phyloP scores from a whole-genome alignment of 2,888 invertebrate species.

The Amblyjoppa proteus region DNA sequence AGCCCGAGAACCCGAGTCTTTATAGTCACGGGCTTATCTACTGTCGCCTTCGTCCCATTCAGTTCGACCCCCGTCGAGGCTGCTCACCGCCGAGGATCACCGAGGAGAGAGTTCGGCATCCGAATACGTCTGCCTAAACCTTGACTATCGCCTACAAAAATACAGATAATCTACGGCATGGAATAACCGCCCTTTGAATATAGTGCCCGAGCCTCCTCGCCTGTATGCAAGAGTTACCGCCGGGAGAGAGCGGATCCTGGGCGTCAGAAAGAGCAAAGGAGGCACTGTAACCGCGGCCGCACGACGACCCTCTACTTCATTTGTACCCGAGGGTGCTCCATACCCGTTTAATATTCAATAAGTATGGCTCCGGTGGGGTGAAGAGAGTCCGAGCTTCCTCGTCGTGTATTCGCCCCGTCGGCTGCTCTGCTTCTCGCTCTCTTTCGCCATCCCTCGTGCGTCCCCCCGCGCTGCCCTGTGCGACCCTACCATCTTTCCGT shows the following conservation, averaged over 20 bases:
- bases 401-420: conserved; percentile 35
- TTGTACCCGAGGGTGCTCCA: conserved; percentile 69
- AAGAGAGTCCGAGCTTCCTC: conserved; percentile 56
- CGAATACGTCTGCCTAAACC: too few relatives aligned
- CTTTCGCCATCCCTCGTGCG: conserved; percentile 18
- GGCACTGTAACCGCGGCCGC: conserved; percentile 49
- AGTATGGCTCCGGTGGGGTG: conserved; percentile 60
- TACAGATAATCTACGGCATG: conserved; percentile 1
- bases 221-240: background rate
- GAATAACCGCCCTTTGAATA: background rate
- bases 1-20: background rate
- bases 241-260: conserved; percentile 4
- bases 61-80: conserved; percentile 28
- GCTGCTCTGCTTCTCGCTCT: conserved; percentile 27
- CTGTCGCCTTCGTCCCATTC: conserved; percentile 15
- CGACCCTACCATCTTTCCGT: background rate
- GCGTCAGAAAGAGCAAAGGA: conserved; percentile 63
- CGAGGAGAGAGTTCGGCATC: too few relatives aligned
- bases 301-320: conserved; percentile 70
- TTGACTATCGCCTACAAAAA: too few relatives aligned
- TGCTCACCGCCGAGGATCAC: background rate
- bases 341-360: conserved; percentile 75
- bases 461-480: conserved; percentile 30
- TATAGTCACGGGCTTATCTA: conserved; percentile 40
- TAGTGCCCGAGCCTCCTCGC: background rate